Evolutionary conservation across 2,113 vertebrate species (phyloP).

Genomic region (Collichthys lucidus): DNA sequence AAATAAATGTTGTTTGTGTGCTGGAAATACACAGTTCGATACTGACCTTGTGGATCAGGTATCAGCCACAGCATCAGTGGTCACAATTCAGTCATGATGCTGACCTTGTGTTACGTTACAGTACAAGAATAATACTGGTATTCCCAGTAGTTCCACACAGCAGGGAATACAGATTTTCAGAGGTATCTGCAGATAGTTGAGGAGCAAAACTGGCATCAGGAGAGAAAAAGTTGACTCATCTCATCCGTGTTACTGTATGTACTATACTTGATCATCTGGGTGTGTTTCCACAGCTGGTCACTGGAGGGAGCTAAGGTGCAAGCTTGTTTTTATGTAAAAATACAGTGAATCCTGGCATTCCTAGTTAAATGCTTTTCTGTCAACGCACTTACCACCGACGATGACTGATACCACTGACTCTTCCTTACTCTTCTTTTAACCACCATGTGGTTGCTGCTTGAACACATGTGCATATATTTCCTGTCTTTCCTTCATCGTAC

Average conservation of each 20-base stretch:
- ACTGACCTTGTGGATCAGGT: neutral
- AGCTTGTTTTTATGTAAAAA: neutral
- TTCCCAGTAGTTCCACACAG: neutral
- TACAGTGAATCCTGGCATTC: neutral
- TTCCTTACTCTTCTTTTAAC: neutral
- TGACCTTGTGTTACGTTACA: neutral
- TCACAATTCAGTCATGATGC: neutral
- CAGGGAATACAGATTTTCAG: neutral
- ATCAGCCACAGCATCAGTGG: neutral
- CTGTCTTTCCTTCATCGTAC: neutral
- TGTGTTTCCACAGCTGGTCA: constrained; percentile 54
- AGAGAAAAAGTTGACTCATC: neutral
- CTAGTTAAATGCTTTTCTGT: neutral
- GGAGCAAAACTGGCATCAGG: neutral
- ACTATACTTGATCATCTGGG: neutral
- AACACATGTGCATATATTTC: neutral
- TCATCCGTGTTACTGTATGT: neutral
- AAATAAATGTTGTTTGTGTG: neutral
- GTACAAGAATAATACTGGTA: neutral
- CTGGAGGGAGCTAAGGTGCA: constrained; percentile 60
- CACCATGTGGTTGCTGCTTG: neutral
- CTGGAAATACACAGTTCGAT: neutral
- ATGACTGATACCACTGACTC: neutral
- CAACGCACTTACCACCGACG: neutral
- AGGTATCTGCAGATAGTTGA: neutral